These are phyloP conservation scores for Trachythela sp. DNA, from an alignment of 64 coral and sea anemone species.

Conservation along the genomic window DNA sequence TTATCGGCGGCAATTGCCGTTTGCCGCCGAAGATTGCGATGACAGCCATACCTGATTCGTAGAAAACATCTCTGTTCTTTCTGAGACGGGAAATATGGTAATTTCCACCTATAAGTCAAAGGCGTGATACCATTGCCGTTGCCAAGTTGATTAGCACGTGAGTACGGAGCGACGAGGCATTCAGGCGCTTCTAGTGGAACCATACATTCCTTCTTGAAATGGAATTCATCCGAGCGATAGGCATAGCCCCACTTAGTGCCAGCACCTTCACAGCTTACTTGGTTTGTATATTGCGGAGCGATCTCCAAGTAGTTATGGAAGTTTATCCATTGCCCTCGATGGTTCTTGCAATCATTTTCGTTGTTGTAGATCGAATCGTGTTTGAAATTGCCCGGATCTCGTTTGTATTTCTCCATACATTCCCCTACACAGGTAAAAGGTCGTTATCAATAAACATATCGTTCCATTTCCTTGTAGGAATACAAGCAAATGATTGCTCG, in stretches of 20 bases:
- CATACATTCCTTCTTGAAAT: background rate
- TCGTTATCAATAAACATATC: no score
- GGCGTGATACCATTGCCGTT: background rate
- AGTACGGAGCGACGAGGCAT: background rate
- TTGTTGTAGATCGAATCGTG: background rate
- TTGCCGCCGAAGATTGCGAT: background rate
- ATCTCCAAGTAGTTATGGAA: background rate
- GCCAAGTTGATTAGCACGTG: background rate
- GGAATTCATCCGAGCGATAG: background rate
- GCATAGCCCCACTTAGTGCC: background rate
- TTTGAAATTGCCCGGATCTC: background rate
- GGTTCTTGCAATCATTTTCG: background rate
- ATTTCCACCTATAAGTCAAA: background rate
- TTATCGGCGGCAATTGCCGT: no score
- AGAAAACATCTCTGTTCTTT: background rate
- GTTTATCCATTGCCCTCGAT: background rate
- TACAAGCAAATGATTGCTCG: no score
- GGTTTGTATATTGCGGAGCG: background rate
- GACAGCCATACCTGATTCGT: background rate
- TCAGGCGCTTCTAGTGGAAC: background rate
- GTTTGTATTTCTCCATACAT: background rate
- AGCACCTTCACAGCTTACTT: background rate
- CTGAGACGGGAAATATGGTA: background rate
- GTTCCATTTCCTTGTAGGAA: no score
- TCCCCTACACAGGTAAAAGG: background rate